Conservation (phyloP, 2,797 vertebrate genomes). For the Pangasius krempfi region DNA sequence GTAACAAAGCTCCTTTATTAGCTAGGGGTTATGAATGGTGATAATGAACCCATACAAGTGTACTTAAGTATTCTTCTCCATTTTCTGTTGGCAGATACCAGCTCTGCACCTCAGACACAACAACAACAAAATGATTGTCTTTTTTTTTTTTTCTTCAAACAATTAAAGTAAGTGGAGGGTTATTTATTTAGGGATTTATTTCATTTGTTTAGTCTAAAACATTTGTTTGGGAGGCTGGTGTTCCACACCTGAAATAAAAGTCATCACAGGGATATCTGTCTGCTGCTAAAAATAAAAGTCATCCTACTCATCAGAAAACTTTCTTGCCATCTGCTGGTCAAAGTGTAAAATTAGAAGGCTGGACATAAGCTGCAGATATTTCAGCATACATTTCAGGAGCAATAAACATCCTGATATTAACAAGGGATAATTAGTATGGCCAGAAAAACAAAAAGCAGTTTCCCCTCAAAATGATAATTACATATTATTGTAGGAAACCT, state of each 20-base stretch:
- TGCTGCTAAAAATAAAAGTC: background rate
- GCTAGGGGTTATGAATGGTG: background rate
- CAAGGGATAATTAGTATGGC: background rate
- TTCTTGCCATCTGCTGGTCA: constrained; percentile 4
- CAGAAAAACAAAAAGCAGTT: background rate
- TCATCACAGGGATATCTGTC: background rate
- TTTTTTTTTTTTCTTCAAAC: background rate
- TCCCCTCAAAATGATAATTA: background rate
- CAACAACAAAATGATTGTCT: background rate
- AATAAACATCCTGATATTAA: background rate
- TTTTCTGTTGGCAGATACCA: background rate
- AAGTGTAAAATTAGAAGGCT: background rate
- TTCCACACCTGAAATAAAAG: background rate
- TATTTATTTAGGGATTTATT: background rate
- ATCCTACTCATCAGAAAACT: background rate
- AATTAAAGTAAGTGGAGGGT: background rate
- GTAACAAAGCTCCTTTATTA: background rate
- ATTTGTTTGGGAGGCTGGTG: background rate
- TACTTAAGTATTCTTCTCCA: background rate
- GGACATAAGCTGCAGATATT: background rate
- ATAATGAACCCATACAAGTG: background rate
- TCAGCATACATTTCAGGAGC: background rate
- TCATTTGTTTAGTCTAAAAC: background rate
- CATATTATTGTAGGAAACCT: background rate
- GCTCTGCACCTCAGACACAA: background rate